Base-by-base conservation (phyloP, 2,113 vertebrate species). In the Myxocyprinus asiaticus region DNA sequence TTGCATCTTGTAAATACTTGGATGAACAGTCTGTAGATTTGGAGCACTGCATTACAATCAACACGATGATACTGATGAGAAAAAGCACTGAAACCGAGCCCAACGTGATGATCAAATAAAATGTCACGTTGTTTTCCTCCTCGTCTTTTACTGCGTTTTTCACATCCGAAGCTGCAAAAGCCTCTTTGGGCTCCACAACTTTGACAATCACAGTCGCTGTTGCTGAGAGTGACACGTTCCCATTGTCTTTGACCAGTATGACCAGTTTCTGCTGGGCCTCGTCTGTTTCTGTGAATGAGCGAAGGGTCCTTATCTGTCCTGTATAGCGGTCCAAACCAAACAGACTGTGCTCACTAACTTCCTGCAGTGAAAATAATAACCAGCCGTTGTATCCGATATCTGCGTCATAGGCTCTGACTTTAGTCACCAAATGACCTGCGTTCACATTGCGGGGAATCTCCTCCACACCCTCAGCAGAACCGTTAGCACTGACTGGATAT, bases 371-470 rank as follows among this genome's bases (percentile, higher is more conserved):
- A 58, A 58, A 58, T 58, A 58, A 58, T 15, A 58, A 58, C 55
- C 55, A 58, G 55, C 55, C 55, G 55, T 58, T 58, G 55, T 58
- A 58, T 58, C 55, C 55, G 1, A 58, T 58, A 58, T 58, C 55
- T 58, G 55, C 55, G 55, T 58, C 55, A n/a, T 58, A 58, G 55
- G 55, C 55, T 58, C 55, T 15, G 55, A 58, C 55, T 58, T 58
- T 58, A 58, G 55, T 58, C 55, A 58, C 55, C 55, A 58, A 58
- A 15, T 58, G 55, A 58, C 55, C 55, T 3, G 55, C 55, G 55
- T 58, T 58, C 55, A 58, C 55, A 58, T 58, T 58, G n/a, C 55
- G 55, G n/a, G 55, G 55, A 58, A 58, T 58, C 55, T 58, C 55
- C n/a, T 58, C 55, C 55, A 58, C 55, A 15, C 55, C 55, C 55